Evolutionary conservation across 2,113 vertebrate genomes (phyloP).

Genomic region (Periophthalmus modestus): DNA sequence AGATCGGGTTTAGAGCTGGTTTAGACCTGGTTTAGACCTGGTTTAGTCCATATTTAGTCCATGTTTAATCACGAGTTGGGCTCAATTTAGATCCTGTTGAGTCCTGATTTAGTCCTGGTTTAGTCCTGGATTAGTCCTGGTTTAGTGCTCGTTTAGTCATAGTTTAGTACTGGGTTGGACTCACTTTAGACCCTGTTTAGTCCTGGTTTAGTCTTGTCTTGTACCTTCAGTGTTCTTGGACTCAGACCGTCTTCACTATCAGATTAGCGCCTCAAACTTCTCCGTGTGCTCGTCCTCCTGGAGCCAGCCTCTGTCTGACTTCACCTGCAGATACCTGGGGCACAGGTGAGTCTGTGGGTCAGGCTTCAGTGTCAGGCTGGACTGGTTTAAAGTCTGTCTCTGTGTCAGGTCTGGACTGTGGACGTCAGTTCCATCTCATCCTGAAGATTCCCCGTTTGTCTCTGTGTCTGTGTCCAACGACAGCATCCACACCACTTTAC

Average conservation of each 20-base stretch:
- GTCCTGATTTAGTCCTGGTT: no score
- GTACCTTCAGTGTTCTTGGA: slow-evolving; percentile 46
- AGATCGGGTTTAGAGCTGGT: no score
- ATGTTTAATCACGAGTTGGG: neutral
- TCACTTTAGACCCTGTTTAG: neutral
- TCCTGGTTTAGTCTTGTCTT: neutral
- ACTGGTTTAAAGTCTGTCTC: neutral
- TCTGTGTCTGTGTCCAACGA: slow-evolving; percentile 66
- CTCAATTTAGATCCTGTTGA: neutral
- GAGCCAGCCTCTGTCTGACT: slow-evolving; percentile 74
- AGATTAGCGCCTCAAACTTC: slow-evolving; percentile 28
- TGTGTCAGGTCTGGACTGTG: slow-evolving; percentile 71
- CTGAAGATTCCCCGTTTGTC: slow-evolving; percentile 75
- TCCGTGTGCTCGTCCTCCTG: slow-evolving; percentile 76
- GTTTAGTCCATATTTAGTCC: no score
- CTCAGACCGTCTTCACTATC: slow-evolving; percentile 57
- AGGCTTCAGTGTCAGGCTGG: neutral
- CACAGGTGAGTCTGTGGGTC: slow-evolving; percentile 72
- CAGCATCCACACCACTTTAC: slow-evolving; percentile 61
- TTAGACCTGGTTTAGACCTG: neutral
- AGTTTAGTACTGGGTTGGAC: neutral
- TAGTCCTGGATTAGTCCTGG: neutral
- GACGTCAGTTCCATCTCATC: slow-evolving; percentile 38
- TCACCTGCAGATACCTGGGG: slow-evolving; percentile 83
- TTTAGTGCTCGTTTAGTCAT: neutral